Percentiles rank a stretch among this genome's conserved stretches.
Conservation (phyloP, 2,888 invertebrate species). For the Coleophora flavipennella region DNA sequence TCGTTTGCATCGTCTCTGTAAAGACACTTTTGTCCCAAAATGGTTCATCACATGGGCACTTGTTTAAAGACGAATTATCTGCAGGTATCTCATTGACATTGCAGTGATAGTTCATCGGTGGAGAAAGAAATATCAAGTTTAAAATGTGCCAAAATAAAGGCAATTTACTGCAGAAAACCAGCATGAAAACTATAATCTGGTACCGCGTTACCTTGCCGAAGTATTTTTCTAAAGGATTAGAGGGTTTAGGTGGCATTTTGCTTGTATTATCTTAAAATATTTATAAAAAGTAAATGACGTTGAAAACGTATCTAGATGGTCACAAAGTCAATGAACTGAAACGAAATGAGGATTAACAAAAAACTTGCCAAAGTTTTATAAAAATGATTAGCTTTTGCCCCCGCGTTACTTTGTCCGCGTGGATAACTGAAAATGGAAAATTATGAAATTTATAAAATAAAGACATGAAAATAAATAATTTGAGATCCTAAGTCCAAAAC, state of each 20-base stretch:
- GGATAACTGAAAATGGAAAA: too few relatives aligned
- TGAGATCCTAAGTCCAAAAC: too few relatives aligned
- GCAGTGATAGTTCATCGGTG: conserved; percentile 41
- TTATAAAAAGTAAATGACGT: not conserved
- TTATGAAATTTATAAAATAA: too few relatives aligned
- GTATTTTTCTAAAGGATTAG: conserved; percentile 43
- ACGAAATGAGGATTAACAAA: too few relatives aligned
- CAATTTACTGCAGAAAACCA: conserved; percentile 36
- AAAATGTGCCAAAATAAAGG: conserved; percentile 49
- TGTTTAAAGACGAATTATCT: conserved; percentile 11
- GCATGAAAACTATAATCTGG: conserved; percentile 36
- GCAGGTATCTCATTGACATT: conserved; percentile 5
- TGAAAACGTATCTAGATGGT: not conserved
- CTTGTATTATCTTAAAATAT: not conserved
- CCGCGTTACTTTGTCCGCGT: too few relatives aligned
- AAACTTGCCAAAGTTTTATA: too few relatives aligned
- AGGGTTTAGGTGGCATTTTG: too few relatives aligned
- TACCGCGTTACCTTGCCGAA: conserved; percentile 33
- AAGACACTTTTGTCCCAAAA: conserved; percentile 42
- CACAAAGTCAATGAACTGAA: too few relatives aligned
- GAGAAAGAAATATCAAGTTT: conserved; percentile 43
- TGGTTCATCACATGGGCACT: conserved; percentile 40
- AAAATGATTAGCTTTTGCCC: too few relatives aligned
- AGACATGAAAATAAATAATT: too few relatives aligned
- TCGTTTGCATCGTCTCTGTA: conserved; percentile 42